These are phyloP conservation scores for Hydriomena furcata DNA, from an alignment of 2,888 invertebrate species.

Conservation along the genomic window DNA sequence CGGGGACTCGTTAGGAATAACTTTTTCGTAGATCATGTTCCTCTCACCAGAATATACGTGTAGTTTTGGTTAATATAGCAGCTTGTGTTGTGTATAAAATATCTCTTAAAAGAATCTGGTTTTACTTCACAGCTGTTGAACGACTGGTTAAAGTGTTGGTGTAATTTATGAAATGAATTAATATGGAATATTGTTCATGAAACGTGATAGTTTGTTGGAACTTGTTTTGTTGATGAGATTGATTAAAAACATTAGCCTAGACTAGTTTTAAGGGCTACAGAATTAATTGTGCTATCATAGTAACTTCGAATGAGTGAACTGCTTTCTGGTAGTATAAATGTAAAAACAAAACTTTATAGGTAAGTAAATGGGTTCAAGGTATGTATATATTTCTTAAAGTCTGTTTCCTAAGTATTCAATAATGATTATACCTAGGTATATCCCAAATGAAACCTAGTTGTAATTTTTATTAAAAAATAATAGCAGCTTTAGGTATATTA, in stretches of 20 bases:
- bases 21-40: constrained; percentile 58
- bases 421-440: no score
- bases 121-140: no score
- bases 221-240: constrained; percentile 38
- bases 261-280: constrained; percentile 10
- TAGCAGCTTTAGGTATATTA: no score
- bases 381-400: no score
- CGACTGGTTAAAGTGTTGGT: neutral
- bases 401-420: no score
- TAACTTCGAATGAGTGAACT: neutral
- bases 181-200: constrained; percentile 44
- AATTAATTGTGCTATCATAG: constrained; percentile 5
- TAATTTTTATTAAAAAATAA: no score
- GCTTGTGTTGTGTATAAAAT: no score
- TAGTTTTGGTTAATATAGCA: no score
- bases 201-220: constrained; percentile 37
- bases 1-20: constrained; percentile 54
- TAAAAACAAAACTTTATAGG: no score
- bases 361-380: no score
- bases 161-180: constrained; percentile 41
- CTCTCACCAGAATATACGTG: constrained; percentile 14
- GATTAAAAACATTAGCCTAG: constrained; percentile 42
- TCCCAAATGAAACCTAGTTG: no score
- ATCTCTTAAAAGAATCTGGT: no score
- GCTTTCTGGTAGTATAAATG: neutral